Percentiles rank a stretch among this genome's conserved stretches.
Evolutionary conservation across 2,113 vertebrate genomes (phyloP).

Genomic region (Glaucomys volans): DNA sequence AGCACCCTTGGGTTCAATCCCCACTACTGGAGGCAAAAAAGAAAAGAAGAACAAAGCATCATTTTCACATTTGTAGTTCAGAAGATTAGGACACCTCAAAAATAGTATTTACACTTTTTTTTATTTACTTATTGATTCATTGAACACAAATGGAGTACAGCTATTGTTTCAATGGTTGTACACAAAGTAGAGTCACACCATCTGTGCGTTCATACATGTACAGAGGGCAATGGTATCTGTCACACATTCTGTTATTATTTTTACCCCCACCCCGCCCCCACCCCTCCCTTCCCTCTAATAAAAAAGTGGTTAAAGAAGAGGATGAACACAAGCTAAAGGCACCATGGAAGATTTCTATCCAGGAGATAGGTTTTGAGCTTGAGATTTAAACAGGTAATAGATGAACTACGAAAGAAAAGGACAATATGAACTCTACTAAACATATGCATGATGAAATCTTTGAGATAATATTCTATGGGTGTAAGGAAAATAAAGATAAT

Average conservation of each 20-base stretch:
- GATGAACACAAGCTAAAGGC: not conserved
- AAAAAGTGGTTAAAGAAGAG: not conserved
- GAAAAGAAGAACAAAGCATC: not conserved
- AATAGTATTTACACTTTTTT: too few species aligned
- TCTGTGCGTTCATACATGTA: too few species aligned
- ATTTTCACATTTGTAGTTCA: not conserved
- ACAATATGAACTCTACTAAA: not conserved
- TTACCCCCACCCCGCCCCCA: too few species aligned
- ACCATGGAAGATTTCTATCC: not conserved
- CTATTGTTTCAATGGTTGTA: too few species aligned
- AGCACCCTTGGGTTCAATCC: too few species aligned
- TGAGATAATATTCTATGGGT: not conserved
- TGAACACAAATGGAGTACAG: too few species aligned
- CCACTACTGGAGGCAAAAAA: too few species aligned
- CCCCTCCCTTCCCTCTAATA: too few species aligned
- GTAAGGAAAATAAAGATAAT: constrained; percentile 39
- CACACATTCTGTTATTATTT: too few species aligned
- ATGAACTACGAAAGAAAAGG: not conserved
- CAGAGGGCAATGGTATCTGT: too few species aligned
- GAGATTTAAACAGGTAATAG: constrained; percentile 9
- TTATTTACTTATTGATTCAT: too few species aligned
- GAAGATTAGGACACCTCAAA: not conserved
- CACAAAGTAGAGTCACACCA: too few species aligned
- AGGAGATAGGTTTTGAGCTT: not conserved
- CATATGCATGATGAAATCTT: not conserved